Evolutionary conservation across 2,797 vertebrate genomes (phyloP).

Genomic region (Ptychadena robeensis): DNA sequence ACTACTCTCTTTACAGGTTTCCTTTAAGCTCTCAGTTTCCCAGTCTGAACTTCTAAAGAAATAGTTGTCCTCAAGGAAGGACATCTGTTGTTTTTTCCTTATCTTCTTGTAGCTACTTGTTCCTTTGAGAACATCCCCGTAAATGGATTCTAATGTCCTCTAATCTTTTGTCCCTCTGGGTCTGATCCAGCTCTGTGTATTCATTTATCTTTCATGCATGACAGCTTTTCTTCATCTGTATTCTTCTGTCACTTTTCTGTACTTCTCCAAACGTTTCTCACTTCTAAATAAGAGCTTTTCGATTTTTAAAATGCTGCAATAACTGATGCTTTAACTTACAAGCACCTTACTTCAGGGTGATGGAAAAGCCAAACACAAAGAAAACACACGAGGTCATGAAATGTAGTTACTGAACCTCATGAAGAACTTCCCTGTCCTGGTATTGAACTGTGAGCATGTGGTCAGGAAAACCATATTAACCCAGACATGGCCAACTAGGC

Average conservation of each 20-base stretch:
- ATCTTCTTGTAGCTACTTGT: slow-evolving; percentile 61
- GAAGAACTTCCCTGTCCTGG: too few relatives aligned
- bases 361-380: too few relatives aligned
- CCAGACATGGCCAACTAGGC: too few relatives aligned
- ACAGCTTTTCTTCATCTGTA: slow-evolving; percentile 56
- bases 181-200: slow-evolving; percentile 49
- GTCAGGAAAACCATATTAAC: too few relatives aligned
- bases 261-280: slow-evolving; percentile 17
- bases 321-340: slow-evolving; percentile 5
- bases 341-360: not conserved
- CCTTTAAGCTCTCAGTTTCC: slow-evolving; percentile 3
- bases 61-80: slow-evolving; percentile 54
- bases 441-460: too few relatives aligned
- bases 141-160: slow-evolving; percentile 61
- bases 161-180: slow-evolving; percentile 60
- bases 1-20: too few relatives aligned
- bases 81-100: slow-evolving; percentile 60
- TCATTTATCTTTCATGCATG: slow-evolving; percentile 60
- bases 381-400: too few relatives aligned
- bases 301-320: slow-evolving; percentile 4
- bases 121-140: slow-evolving; percentile 52
- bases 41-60: slow-evolving; percentile 45
- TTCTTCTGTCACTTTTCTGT: slow-evolving; percentile 31
- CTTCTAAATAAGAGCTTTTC: slow-evolving; percentile 20
- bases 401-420: too few relatives aligned